phyloP scores from a whole-genome alignment of 2,113 vertebrate species.

The Myotis brandtii region DNA sequence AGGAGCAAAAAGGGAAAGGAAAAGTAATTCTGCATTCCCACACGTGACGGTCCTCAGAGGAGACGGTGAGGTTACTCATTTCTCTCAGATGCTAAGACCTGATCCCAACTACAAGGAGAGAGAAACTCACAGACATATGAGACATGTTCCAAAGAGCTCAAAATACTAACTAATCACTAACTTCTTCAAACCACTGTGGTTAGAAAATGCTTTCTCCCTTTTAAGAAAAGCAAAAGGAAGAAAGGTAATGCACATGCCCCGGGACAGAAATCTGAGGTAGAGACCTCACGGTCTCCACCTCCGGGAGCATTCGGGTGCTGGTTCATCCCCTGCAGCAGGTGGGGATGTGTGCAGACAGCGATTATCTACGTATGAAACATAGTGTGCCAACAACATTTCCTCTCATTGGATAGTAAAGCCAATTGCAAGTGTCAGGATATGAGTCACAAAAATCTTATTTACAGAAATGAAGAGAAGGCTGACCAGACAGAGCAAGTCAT shows the following conservation, averaged over 20 bases:
- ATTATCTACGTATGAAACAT: not conserved
- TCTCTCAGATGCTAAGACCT: not conserved
- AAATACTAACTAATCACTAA: not conserved
- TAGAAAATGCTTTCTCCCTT: not conserved
- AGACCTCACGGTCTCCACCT: not conserved
- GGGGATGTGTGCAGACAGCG: not conserved
- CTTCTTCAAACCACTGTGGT: not conserved
- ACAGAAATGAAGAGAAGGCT: not conserved
- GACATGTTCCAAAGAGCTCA: not conserved
- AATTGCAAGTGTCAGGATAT: not conserved
- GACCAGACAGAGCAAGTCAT: not conserved
- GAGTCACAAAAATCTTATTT: not conserved
- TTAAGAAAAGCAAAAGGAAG: not conserved
- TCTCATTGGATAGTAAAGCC: not conserved
- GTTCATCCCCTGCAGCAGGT: not conserved
- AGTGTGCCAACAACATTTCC: not conserved
- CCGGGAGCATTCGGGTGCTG: no score
- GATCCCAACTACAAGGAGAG: not conserved
- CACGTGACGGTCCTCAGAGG: accelerated
- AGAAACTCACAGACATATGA: not conserved
- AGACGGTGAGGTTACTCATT: not conserved
- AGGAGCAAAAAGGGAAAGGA: conserved; percentile 4
- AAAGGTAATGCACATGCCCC: not conserved
- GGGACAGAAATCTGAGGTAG: not conserved
- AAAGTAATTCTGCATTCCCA: not conserved